Evolutionary conservation across 2,113 vertebrate species (phyloP), one percentile per base, ranked within the genome.

Genomic region (Fulica atra): DNA sequence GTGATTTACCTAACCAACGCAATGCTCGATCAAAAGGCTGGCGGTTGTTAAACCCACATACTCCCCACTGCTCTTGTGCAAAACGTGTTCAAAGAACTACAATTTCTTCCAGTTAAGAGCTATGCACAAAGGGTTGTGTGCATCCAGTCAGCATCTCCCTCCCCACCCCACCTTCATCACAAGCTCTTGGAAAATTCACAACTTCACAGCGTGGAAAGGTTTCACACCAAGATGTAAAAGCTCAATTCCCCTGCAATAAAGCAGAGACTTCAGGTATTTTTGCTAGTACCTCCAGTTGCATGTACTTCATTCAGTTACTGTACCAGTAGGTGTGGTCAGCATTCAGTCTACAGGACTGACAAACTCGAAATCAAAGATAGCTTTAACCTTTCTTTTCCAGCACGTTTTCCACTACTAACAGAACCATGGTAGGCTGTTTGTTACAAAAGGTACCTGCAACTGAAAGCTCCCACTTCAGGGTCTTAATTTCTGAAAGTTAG

Each of bases 1-100:
- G 88, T 96, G 95, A 97, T 97, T 98, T 96, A 94, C 68, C 96
- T 97, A 98, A 96, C 96, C 97, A 91, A 95, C 97, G 65, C 97
- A 97, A 93, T 96, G 96, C 96, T 97, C 85, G 7, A 96, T 92
- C 88, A 92, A 94, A 89, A 95, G 96, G 80, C 84, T 89, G 88
- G 91, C 96, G 93, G 77, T 69, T 72, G 66, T 83, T 88, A 61
- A 80, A 72, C 93, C 95, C 97, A 96, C 90, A 73, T 54, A 93
- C 94, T 97, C 97, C 95, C 24, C 72, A 94, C 96, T 97, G 97
- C 91, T 97, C 96, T 97, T 98, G 88, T 73, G 94, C 93, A 96
- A 93, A 96, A 91, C 5, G 29, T 88, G 77, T 95, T 95, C 96
- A 96, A 92, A 96, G 89, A 76, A 36, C 88, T 96, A 65, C 86